phyloP scores from a whole-genome alignment of 2,113 vertebrate species.

The Aix galericulata region DNA sequence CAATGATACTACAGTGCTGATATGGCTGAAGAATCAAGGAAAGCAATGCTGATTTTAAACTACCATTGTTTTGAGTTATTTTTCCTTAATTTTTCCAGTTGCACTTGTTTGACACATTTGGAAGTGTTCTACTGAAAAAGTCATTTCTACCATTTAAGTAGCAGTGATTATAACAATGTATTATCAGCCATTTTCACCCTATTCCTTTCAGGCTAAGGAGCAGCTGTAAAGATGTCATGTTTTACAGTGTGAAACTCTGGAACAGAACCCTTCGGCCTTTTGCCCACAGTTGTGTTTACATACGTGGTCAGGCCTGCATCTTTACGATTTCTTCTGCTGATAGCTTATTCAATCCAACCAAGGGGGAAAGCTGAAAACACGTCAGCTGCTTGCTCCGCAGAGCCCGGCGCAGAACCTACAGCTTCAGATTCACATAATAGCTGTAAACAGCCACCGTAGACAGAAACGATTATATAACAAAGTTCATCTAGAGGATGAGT shows the following conservation, averaged over 20 bases:
- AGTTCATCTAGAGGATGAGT: conserved; percentile 25
- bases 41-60: not conserved
- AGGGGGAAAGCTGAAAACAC: conserved; percentile 11
- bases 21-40: not conserved
- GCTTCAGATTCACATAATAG: conserved; percentile 36
- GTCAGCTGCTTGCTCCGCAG: not conserved
- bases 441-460: not conserved
- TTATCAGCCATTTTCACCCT: not conserved
- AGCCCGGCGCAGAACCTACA: conserved; percentile 1
- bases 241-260: not conserved
- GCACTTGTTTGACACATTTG: not conserved
- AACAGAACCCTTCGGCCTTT: not conserved
- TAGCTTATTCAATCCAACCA: not conserved
- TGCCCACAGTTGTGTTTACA: not conserved
- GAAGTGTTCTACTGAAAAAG: not conserved
- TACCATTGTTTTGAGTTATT: not conserved
- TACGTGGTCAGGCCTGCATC: not conserved
- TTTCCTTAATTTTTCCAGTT: not conserved
- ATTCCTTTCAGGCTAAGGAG: not conserved
- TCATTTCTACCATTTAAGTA: not conserved
- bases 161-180: not conserved
- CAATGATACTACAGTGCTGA: not conserved
- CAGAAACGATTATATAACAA: conserved; percentile 34
- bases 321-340: not conserved
- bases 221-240: not conserved